phyloP scores from a whole-genome alignment of 2,797 vertebrate species.

The Sebastes umbrosus region DNA sequence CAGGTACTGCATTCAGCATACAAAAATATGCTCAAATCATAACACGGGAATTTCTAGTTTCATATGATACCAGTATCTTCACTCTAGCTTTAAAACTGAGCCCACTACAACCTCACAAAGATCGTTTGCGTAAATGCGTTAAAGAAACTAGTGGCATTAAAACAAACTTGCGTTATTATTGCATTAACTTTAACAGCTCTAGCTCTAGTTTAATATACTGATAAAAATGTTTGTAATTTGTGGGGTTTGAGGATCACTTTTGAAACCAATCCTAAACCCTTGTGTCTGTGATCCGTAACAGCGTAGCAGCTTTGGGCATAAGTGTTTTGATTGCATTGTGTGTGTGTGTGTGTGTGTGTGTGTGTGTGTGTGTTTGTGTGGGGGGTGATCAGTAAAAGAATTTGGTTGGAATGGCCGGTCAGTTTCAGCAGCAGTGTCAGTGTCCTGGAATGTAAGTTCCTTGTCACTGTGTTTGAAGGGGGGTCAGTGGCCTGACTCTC shows the following conservation, averaged over 20 bases:
- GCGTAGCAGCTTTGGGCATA: background rate
- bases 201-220: too few species aligned
- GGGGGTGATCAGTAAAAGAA: slow-evolving; percentile 43
- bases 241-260: background rate
- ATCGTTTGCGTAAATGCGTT: too few species aligned
- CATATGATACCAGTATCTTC: too few species aligned
- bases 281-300: background rate
- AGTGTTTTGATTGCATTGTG: slow-evolving; percentile 19
- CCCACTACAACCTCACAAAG: fast-evolving
- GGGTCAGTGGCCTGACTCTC: slow-evolving; percentile 10
- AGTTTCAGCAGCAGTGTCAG: slow-evolving; percentile 52
- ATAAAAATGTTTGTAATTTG: too few species aligned
- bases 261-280: background rate
- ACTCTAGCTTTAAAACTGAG: too few species aligned
- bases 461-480: slow-evolving; percentile 32
- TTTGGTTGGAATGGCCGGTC: slow-evolving; percentile 37
- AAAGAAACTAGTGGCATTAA: too few species aligned
- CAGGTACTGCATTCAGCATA: too few species aligned
- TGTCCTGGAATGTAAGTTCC: slow-evolving; percentile 64
- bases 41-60: too few species aligned
- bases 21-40: too few species aligned
- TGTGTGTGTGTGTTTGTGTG: background rate
- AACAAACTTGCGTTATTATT: too few species aligned
- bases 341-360: background rate
- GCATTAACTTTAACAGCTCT: too few species aligned